A percentile compares a stretch with the other conserved stretches of the same genome.
Conservation (phyloP, 2,113 vertebrate species). For the Nyctibius bracteatus region DNA sequence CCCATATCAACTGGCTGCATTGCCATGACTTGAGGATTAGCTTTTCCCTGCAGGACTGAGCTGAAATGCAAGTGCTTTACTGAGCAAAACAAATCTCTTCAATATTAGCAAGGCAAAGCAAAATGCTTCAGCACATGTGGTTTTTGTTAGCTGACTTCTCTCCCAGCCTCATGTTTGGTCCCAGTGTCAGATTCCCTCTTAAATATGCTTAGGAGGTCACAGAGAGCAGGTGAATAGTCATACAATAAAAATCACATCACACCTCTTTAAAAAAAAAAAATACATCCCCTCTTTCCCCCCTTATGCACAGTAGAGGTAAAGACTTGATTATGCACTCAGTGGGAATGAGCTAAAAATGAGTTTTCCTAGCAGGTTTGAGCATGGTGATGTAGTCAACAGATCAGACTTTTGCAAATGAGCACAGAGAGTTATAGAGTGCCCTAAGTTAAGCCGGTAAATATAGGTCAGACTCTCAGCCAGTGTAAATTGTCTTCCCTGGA, state of each 20-base stretch:
- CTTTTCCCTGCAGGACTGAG: conserved; percentile 42
- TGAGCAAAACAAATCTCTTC: conserved; percentile 45
- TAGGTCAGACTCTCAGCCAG: background rate
- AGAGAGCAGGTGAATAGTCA: conserved; percentile 60
- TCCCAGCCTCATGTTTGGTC: background rate
- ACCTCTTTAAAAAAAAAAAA: conserved; percentile 48
- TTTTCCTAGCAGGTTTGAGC: background rate
- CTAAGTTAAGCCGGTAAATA: background rate
- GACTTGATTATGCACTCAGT: background rate
- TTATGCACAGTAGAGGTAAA: conserved; percentile 2
- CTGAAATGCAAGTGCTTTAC: conserved; percentile 45
- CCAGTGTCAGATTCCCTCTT: conserved; percentile 48
- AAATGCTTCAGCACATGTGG: conserved; percentile 49
- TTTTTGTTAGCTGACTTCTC: conserved; percentile 59
- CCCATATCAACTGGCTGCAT: conserved; percentile 8
- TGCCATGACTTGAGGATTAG: conserved; percentile 59
- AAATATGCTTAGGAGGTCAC: conserved; percentile 40
- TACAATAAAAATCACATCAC: conserved; percentile 67
- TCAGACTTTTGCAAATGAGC: background rate
- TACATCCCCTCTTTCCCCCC: background rate
- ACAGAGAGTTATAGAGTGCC: background rate
- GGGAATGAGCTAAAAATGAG: background rate
- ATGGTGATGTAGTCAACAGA: background rate
- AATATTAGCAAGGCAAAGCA: conserved; percentile 51
- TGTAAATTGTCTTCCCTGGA: background rate